A percentile compares a stretch with the other conserved stretches of the same genome.
Evolutionary conservation across 2,113 vertebrate genomes (phyloP).

Genomic region (Ibidorhyncha struthersii): DNA sequence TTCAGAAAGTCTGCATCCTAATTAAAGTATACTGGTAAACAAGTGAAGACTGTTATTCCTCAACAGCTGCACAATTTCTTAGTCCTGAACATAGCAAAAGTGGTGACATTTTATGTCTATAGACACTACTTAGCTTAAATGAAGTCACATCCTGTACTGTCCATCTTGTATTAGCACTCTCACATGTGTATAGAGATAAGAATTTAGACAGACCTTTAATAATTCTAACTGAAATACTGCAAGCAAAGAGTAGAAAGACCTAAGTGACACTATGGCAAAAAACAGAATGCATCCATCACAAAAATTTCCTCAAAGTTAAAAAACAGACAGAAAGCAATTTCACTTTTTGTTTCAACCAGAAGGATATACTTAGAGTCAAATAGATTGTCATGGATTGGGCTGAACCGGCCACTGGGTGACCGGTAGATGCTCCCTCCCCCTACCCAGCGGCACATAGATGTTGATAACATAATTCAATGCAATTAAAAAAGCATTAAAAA

Average conservation of each 20-base stretch:
- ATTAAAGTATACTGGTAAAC: too few relatives aligned
- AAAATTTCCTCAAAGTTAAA: neutral
- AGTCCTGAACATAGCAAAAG: neutral
- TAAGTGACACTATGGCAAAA: neutral
- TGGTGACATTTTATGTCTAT: neutral
- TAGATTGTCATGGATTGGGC: neutral
- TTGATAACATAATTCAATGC: neutral
- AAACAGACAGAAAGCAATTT: neutral
- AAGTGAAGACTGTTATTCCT: neutral
- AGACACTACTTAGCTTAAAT: neutral
- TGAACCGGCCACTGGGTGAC: too few relatives aligned
- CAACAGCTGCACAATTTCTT: neutral
- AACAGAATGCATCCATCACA: neutral
- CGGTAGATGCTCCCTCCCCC: too few relatives aligned
- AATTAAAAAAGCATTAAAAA: neutral
- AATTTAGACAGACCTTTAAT: neutral
- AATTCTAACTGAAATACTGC: too few relatives aligned
- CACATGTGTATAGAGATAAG: neutral
- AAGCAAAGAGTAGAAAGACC: neutral
- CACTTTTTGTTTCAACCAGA: neutral
- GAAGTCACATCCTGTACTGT: neutral
- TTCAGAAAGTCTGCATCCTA: neutral
- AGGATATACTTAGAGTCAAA: neutral
- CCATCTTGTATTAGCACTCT: neutral
- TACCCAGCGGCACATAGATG: neutral